Base-by-base conservation (phyloP, 2,888 invertebrate species). In the Stenurella melanura region DNA sequence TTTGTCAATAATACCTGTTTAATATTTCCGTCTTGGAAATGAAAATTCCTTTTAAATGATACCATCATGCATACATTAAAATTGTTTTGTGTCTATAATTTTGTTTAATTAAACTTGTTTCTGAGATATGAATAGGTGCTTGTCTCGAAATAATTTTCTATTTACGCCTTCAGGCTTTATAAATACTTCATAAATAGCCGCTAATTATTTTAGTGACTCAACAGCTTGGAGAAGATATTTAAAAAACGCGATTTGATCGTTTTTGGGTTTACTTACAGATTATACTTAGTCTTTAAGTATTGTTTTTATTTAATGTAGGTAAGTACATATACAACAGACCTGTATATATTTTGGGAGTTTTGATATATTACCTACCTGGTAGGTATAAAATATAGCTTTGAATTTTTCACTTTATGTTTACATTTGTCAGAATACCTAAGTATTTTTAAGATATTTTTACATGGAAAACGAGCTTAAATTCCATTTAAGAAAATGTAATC, bases 11-110 rank as follows among this genome's bases (percentile, higher is more conserved):
- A n/a, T 70, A 60, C 60, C 42, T 61, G 60, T 42, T 70, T 70
- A 38, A 70, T 50, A 12, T 60, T 70, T 58, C 58, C 63, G 72
- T 72, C 54, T 56, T 56, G 63, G 63, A 63, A 26, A 17, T 54
- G 54, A 72, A 54, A 72, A 72, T 72, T 72, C 72, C 61, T 72
- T 72, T 72, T 50, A 15, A 72, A 72, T 63, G 72, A 61, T 58
- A 63, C 72, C 72, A 72, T 63, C 58, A 56, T 30, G 72, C 42
- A 72, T 72, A 72, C 19, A 72, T 72, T 72, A 72, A 63, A 61
- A 54, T 54, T 30, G 72, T 63, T 61, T 72, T 72, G 63, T 72
- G 70, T 70, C 72, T 63, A 42, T 72, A 72, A 72, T 72, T 67
- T 61, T 54, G 72, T 72, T 63, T 72, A 72, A 72, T 72, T 72